Conservation (phyloP, 2,797 vertebrate genomes). For the Kryptopterus vitreolus region DNA sequence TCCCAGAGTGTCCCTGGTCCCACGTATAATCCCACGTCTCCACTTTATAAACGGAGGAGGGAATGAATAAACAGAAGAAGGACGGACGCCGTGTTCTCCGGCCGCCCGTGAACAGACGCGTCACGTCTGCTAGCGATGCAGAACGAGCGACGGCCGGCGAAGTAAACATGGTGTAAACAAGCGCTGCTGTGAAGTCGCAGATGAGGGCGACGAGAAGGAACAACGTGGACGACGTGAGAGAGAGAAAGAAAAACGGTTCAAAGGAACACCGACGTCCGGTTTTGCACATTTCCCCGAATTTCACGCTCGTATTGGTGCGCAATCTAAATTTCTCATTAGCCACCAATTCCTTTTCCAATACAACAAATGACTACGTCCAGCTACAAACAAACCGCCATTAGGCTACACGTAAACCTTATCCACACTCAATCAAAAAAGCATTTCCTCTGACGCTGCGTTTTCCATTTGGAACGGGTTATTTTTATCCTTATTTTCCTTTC, state of each 20-base stretch:
- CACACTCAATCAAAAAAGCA: too few species aligned
- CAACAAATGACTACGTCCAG: neutral
- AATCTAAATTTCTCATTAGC: neutral
- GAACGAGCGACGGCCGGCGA: neutral
- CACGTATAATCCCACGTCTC: neutral
- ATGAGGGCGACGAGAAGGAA: neutral
- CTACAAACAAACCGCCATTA: neutral
- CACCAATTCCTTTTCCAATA: neutral
- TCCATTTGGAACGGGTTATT: too few species aligned
- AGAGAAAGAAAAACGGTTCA: neutral
- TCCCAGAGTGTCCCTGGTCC: conserved; percentile 4
- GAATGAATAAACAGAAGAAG: too few species aligned
- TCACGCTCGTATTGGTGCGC: too few species aligned
- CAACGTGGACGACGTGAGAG: neutral
- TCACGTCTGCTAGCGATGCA: neutral
- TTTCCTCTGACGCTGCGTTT: too few species aligned
- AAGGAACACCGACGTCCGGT: neutral
- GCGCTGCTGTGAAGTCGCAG: neutral
- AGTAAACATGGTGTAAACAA: conserved; percentile 1
- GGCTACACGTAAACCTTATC: neutral
- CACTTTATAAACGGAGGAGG: neutral
- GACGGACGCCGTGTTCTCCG: neutral
- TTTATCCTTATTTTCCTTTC: neutral
- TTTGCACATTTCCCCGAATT: neutral
- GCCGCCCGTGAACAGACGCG: neutral